Evolutionary conservation across 53 echinoderm and acorn worm species (phyloP).

Genomic region (Arbacia lixula): DNA sequence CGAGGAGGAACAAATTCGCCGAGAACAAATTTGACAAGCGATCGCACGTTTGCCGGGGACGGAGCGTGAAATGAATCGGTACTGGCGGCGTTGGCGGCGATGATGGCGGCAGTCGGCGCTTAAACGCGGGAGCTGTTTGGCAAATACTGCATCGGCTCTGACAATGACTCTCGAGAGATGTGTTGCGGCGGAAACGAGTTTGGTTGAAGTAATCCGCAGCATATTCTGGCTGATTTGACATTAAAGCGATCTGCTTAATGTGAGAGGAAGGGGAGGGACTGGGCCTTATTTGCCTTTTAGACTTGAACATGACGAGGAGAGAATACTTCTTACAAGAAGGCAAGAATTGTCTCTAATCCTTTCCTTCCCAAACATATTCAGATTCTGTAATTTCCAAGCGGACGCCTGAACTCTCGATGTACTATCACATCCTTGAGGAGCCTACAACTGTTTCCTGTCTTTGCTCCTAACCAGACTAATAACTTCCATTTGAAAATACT

Average conservation of each 20-base stretch:
- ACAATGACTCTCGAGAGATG: conserved; percentile 5
- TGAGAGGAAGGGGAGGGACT: neutral
- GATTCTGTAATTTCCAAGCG: no score
- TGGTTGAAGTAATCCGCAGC: conserved; percentile 26
- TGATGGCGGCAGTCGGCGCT: no score
- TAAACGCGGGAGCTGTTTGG: conserved; percentile 23
- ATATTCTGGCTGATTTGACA: neutral
- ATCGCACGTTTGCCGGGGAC: conserved; percentile 18
- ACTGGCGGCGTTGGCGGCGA: no score
- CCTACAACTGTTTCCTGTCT: no score
- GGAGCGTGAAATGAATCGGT: conserved; percentile 23
- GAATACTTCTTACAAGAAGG: no score
- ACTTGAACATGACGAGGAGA: no score
- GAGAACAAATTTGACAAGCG: conserved; percentile 45
- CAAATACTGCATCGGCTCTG: conserved; percentile 17
- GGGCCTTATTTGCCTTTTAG: conserved; percentile 8
- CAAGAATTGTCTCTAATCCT: no score
- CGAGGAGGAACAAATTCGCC: conserved; percentile 32
- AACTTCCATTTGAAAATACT: no score
- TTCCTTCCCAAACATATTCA: no score
- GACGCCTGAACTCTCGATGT: no score
- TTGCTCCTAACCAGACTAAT: no score
- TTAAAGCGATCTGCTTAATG: neutral
- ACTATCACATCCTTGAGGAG: no score
- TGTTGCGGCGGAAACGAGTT: conserved; percentile 13